Evolutionary conservation across 2,113 vertebrate species (phyloP), one percentile per base, ranked within the genome.

Genomic region (Ammospiza caudacuta): DNA sequence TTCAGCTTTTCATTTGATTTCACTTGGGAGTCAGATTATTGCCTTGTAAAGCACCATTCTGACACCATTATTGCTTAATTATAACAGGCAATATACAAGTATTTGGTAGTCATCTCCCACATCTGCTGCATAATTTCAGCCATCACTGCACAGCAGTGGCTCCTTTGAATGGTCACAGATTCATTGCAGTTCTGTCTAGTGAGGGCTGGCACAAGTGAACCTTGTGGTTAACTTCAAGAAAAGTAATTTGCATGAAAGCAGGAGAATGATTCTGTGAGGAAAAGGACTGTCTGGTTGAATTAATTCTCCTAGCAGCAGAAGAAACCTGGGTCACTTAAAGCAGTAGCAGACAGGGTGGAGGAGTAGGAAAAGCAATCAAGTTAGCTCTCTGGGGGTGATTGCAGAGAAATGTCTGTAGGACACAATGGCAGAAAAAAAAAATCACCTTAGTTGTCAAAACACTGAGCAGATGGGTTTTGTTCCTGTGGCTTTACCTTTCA

Each of bases 1-100:
- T 95, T 89, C 82, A 95, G 87, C 69, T 91, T 95, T 90, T 89
- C 86, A 86, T 89, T 95, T 95, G 66, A 89, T 96, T 97, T 83
- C 91, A 88, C 83, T 96, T 78, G 88, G 94, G 91, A 96, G 57
- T 46, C 79, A 84, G 69, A 92, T 96, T 89, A 96, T 92, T 94
- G 90, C 88, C 88, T 93, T 87, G 90, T 95, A 95, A 96, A 95
- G 93, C 92, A 91, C 73, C 49, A 83, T 66, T 95, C 79, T 87
- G 83, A 94, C 83, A 96, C 75, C 70, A 75, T 92, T 94, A 96
- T 75, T 82, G 73, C 90, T 94, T 96, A 90, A 95, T 97, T 97
- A 87, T 72, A 83, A 44, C 46, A 66, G 5, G 14, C 72, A 41
- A 61, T 83, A 84, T 28, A 87, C 83, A 92, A 92, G 77, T 93